Base-by-base conservation (phyloP, 2,113 vertebrate species). In the Xiphias gladius region DNA sequence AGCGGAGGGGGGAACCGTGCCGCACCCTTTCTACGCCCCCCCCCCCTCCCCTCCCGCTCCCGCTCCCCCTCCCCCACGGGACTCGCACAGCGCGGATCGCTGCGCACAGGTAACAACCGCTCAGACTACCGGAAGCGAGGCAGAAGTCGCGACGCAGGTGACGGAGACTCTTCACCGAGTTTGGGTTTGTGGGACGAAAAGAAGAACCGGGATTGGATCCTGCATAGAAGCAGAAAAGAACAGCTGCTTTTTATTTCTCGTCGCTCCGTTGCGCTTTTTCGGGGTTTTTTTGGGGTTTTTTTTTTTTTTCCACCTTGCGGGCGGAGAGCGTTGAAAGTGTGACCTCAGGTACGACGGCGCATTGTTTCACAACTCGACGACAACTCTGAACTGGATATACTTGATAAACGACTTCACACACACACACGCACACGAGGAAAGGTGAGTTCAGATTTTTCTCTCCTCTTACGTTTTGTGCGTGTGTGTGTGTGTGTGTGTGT, bases 71-170 rank as follows among this genome's bases (percentile, higher is more conserved):
- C 28, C 50, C 50, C 54, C 48, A 64, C 11, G 50, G 17, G 28
- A 30, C 50, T 48, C 2, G 19, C 54, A 30, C 20, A 3, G 19
- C 1, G 3, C 24, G 20, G 35, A 74, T 69, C 19, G 28, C 10
- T 80, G 76, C 59, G 77, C 77, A 24, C 92, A 93, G 90, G 92
- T 90, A 86, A 73, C 57, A 11, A 11, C 30, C 12, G 20, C 30
- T 10, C 39, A 2, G 62, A 65, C 8, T 54, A 54, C 88, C 26
- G 81, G 89, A 86, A 90, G 46, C 7, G 5, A 9, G 2, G 30
- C 3, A 1, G 37, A 28, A 61, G 73, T 32, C 37, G 8, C 35
- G 1, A 7, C 52, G 7, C 79, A 86, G 87, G 80, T 84, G 68
- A 81, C 32, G 19, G 57, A 62, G 35, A 22, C n/a, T 37, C 12